Evolutionary conservation across 2,888 invertebrate species (phyloP), one percentile per base, ranked within the genome.

Genomic region (Pediacus dermestoides): DNA sequence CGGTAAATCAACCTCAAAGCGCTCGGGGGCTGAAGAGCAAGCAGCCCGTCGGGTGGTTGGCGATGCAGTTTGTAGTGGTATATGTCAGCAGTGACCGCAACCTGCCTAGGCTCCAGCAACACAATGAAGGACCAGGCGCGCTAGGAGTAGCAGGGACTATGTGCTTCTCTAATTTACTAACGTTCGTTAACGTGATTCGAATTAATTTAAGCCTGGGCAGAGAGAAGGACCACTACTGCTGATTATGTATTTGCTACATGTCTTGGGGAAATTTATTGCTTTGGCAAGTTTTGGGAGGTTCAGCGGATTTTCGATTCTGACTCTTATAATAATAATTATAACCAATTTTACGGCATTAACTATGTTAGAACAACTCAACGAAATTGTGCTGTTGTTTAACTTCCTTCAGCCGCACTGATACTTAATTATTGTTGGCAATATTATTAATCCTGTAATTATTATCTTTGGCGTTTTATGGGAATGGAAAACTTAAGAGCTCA

Each of bases 131-230:
- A 38, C 46, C 40, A 27, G 35, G 31, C 36, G 43, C 42, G n/a
- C n/a, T n/a, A n/a, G n/a, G n/a, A n/a, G n/a, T n/a, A n/a, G n/a
- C n/a, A n/a, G n/a, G 8, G 14, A 12, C 12, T 11, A 10, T 14
- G 14, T n/a, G n/a, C n/a, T 60, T 55, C 58, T 62, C 64, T 63
- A 67, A 67, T 68, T 66, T 64, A 66, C 63, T 57, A 63, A 62
- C 58, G 64, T 64, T 66, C 63, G 66, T 66, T 67, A 66, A 64
- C 65, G 66, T 66, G 67, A 67, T 65, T 60, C 64, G 67, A 66
- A 68, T 68, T 67, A 67, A 67, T 68, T 66, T 60, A 53, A 55
- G 60, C 60, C 52, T 46, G 50, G 49, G 50, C 48, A 44, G 37
- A n/a, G n/a, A n/a, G n/a, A n/a, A n/a, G 39, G 36, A 27, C 48